phyloP scores from a whole-genome alignment of 1,140 invertebrate species.

The Caenorhabditis remanei region DNA sequence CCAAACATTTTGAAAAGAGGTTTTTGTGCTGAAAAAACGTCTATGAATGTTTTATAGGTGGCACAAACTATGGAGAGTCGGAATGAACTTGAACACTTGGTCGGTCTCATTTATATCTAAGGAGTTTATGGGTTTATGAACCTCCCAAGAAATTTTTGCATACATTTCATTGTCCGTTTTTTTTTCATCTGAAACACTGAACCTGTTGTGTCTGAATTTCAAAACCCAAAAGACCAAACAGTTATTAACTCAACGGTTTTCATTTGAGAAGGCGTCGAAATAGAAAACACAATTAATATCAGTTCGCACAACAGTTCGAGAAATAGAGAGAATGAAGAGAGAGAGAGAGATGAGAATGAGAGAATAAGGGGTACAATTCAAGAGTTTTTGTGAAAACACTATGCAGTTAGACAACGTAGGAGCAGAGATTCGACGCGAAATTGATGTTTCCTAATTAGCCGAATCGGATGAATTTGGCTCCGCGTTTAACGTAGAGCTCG shows the following conservation, averaged over 20 bases:
- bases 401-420: constrained; percentile 52
- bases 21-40: background rate
- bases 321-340: background rate
- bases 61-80: too few relatives aligned
- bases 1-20: background rate
- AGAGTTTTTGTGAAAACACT: constrained; percentile 6
- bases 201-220: too few relatives aligned
- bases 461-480: constrained; percentile 62
- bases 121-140: too few relatives aligned
- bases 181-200: too few relatives aligned
- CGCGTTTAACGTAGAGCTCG: constrained; percentile 47
- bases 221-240: background rate
- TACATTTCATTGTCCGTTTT: too few relatives aligned
- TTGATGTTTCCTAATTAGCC: constrained; percentile 23
- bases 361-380: constrained; percentile 19
- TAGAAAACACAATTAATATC: constrained; percentile 42
- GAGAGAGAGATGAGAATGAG: background rate
- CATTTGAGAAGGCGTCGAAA: constrained; percentile 28
- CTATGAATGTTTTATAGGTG: background rate
- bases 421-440: constrained; percentile 48
- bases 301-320: constrained; percentile 36
- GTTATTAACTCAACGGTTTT: constrained; percentile 24
- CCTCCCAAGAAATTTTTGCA: too few relatives aligned
- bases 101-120: too few relatives aligned
- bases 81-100: too few relatives aligned